Conservation (phyloP, 2,888 invertebrate species). For the Diloba caeruleocephala region DNA sequence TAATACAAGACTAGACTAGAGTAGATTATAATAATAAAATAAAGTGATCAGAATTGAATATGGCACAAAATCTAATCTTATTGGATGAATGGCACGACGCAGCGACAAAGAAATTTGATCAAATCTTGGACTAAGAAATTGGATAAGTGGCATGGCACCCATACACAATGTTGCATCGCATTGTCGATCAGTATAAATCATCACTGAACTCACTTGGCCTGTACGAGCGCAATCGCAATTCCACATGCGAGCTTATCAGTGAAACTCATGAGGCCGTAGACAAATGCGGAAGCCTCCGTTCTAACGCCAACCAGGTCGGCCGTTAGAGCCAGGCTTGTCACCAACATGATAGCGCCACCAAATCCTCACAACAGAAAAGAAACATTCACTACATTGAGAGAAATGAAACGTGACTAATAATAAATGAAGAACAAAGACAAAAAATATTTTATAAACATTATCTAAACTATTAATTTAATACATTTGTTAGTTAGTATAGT, state of each 20-base stretch:
- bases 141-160: too few relatives aligned
- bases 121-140: too few relatives aligned
- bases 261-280: slow-evolving; percentile 98
- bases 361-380: slow-evolving; percentile 86
- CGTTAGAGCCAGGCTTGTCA: slow-evolving; percentile 95
- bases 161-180: background rate
- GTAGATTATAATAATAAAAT: too few relatives aligned
- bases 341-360: slow-evolving; percentile 94
- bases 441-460: slow-evolving; percentile 16
- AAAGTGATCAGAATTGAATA: too few relatives aligned
- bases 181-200: slow-evolving; percentile 18
- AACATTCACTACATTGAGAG: background rate
- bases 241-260: slow-evolving; percentile 97
- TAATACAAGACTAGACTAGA: too few relatives aligned
- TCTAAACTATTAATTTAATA: slow-evolving; percentile 17
- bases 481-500: slow-evolving; percentile 2
- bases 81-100: too few relatives aligned
- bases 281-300: slow-evolving; percentile 96
- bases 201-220: slow-evolving; percentile 90
- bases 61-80: too few relatives aligned
- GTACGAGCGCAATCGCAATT: slow-evolving; percentile 94
- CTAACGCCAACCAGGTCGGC: slow-evolving; percentile 96
- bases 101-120: too few relatives aligned
- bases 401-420: slow-evolving; percentile 3
- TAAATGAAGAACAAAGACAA: slow-evolving; percentile 3